Base-by-base conservation (phyloP, 2,888 invertebrate species). In the Catotricha subobsoleta region DNA sequence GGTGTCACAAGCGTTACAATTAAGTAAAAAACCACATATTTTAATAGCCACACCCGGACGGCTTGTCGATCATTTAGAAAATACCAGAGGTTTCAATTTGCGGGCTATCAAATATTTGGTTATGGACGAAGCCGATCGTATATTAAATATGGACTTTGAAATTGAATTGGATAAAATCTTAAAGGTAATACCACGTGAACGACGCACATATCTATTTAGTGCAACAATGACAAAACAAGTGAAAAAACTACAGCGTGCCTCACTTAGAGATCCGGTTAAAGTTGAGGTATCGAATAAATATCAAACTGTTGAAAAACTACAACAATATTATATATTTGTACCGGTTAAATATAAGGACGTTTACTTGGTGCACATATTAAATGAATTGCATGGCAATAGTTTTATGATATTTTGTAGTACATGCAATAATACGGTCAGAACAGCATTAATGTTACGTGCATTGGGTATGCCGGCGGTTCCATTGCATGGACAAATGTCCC, bases 191-290 rank as follows among this genome's bases (percentile, higher is more conserved):
- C 97, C 98, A 0, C 72, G 82, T 21, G 92, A 97, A 52, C 71
- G 98, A 3, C 69, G 76, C 45, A 98, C 98, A 0, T 87, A 81
- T 54, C 67, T 99, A 12, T 99, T 95, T 66, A 98, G 97, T 0
- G 98, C 98, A 0, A 99, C 98, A 1, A 98, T 99, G 98, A 99
- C 98, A 0, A 92, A 88, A 57, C 91, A 91, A 62, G 82, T 97
- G 1, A 84, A 87, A 51, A 98, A 98, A 58, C 65, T 98, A 21
- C 95, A 99, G 60, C 68, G 97, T 29, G 98, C 97, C 1, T 95
- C 91, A 1, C 64, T 98, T 6, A 76, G 76, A 50, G 83, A 98
- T 60, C 97, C 98, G 0, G 90, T 92, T 0, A 90, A 86, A 63
- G 86, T 99, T 0, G 95, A 97, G 59, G 92, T 86, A 3, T 90